Evolutionary conservation across 1,140 invertebrate genomes (phyloP), one percentile per base, ranked within the genome.

Genomic region (Drosophila kepulauana): DNA sequence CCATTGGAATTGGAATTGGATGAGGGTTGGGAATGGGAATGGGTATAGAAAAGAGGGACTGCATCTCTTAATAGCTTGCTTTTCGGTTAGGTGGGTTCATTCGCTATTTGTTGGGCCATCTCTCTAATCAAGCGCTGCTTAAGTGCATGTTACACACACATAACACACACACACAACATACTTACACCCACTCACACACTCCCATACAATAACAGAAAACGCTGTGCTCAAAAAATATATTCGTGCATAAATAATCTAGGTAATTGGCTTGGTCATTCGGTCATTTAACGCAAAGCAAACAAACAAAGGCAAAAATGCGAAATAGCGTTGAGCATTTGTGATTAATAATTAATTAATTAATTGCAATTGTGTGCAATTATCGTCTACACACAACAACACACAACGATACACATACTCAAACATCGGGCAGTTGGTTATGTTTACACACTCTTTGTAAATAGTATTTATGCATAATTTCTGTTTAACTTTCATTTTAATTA

Each of bases 191-290:
- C 69, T 67, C 49, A 74, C 68, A 35, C 25, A 68, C 45, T 61
- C 25, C 52, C 48, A 35, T 15, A 69, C 15, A 67, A 13, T 11
- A 25, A 30, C 33, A 52, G 25, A 67, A 16, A 54, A 65, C 20
- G 59, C 59, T 33, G 15, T 10, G 62, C 69, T 33, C 46, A 65
- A 33, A 38, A 25, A 25, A 25, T 4, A 38, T 61, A 65, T 56
- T 75, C 70, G 56, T 64, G 73, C 73, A 84, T 88, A 84, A 87
- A 75, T 88, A 84, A 88, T 84, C 35, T 80, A 75, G 49, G 49
- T 66, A 82, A 88, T 87, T 87, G 85, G 85, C 70, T 84, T 89
- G 80, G 78, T 84, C 77, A 84, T 56, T 46, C 69, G 63, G 30
- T 30, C 74, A 77, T 64, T 57, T 16, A 38, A 57, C 38, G 30